Conservation (phyloP, 2,888 invertebrate genomes). For the Sphaerophoria taeniata region DNA sequence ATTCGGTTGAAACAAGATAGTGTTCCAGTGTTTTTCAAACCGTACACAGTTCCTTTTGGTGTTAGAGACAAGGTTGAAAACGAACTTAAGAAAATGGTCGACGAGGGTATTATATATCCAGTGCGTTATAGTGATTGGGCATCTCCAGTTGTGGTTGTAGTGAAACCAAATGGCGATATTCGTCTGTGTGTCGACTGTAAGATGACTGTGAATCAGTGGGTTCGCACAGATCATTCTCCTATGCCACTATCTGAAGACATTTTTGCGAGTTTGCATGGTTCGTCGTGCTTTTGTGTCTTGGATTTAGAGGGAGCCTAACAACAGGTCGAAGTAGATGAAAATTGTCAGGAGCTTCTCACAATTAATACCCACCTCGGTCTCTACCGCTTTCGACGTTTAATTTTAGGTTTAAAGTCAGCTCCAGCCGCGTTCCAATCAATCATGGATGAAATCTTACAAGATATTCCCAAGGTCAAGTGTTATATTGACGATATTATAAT, state of each 20-base stretch:
- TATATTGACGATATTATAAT: too few relatives aligned
- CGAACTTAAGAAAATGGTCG: too few relatives aligned
- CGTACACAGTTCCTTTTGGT: not conserved
- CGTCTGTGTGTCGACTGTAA: slow-evolving; percentile 1
- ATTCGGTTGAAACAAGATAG: slow-evolving; percentile 1
- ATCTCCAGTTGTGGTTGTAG: slow-evolving; percentile 49
- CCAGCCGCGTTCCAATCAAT: too few relatives aligned
- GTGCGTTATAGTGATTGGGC: slow-evolving; percentile 43
- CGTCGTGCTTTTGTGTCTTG: slow-evolving; percentile 4
- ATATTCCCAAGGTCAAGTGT: too few relatives aligned
- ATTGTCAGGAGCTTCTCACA: too few relatives aligned
- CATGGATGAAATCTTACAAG: too few relatives aligned
- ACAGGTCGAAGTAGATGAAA: too few relatives aligned
- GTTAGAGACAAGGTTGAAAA: not conserved
- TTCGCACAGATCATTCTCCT: slow-evolving; percentile 41
- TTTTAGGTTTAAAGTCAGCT: too few relatives aligned
- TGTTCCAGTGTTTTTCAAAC: not conserved
- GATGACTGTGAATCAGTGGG: slow-evolving; percentile 4
- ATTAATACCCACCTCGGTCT: too few relatives aligned
- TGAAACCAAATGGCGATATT: slow-evolving; percentile 46
- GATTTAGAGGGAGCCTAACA: too few relatives aligned
- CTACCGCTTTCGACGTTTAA: too few relatives aligned
- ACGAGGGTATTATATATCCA: not conserved
- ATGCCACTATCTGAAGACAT: slow-evolving; percentile 48
- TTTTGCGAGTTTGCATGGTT: slow-evolving; percentile 37